Evolutionary conservation across 2,797 vertebrate species (phyloP).

Genomic region (Anguilla megastoma): DNA sequence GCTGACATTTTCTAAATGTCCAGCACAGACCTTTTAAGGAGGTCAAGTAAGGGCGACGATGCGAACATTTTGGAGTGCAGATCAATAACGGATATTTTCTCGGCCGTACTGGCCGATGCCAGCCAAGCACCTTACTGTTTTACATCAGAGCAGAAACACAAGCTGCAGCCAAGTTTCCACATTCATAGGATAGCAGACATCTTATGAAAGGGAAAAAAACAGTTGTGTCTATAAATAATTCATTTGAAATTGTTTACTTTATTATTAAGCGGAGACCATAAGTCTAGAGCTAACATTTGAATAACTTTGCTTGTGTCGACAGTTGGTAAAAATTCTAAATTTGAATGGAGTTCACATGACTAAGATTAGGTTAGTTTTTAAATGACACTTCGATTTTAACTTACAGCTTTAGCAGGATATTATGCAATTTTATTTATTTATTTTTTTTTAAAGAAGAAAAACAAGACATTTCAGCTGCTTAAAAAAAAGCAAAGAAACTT

Average conservation of each 20-base stretch:
- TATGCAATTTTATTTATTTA: no score
- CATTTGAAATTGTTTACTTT: no score
- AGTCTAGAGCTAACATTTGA: no score
- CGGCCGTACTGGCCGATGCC: not conserved
- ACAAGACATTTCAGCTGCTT: not conserved
- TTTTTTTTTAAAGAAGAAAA: no score
- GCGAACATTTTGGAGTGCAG: not conserved
- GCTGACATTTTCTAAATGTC: not conserved
- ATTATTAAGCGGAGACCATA: no score
- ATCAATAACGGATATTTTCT: not conserved
- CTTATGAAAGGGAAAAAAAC: not conserved
- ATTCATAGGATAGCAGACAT: not conserved
- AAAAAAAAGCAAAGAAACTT: not conserved
- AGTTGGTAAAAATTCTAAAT: not conserved
- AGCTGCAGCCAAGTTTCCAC: not conserved
- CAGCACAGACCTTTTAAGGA: not conserved
- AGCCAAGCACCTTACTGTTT: no score
- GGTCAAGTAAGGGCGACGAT: not conserved
- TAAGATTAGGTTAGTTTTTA: not conserved
- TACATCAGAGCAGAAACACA: not conserved
- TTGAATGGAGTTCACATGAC: not conserved
- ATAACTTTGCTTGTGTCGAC: not conserved
- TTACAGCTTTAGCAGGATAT: no score
- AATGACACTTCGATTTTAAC: no score
- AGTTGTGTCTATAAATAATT: no score